Conservation (phyloP, 2,797 vertebrate species). For the Glyptemys insculpta region DNA sequence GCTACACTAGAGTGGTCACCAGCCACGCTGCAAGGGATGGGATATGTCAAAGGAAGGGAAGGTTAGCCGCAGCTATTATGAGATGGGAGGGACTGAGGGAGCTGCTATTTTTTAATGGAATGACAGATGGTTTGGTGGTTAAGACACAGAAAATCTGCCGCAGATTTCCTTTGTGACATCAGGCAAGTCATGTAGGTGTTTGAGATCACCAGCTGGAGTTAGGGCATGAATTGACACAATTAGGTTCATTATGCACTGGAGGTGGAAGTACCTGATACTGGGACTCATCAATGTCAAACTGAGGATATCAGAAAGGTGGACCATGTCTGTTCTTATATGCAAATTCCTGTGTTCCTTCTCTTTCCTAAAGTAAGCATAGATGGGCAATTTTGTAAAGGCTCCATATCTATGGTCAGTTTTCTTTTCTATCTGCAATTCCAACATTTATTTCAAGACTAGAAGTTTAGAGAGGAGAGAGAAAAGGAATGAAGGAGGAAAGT, state of each 20-base stretch:
- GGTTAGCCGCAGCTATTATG: slow-evolving; percentile 56
- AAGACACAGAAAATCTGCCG: slow-evolving; percentile 32
- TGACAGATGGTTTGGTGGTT: slow-evolving; percentile 41
- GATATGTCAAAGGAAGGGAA: slow-evolving; percentile 15
- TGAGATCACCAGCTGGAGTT: background rate
- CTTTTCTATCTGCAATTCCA: slow-evolving; percentile 9
- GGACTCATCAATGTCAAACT: background rate
- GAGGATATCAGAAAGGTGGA: background rate
- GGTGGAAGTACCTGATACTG: background rate
- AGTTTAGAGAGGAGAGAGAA: background rate
- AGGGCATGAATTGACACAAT: background rate
- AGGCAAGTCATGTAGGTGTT: background rate
- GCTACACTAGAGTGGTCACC: slow-evolving; percentile 51
- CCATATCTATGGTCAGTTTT: background rate
- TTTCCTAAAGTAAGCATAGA: slow-evolving; percentile 46
- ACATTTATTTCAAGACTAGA: background rate
- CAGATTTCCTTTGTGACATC: slow-evolving; percentile 21
- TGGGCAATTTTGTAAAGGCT: background rate
- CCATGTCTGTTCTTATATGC: background rate
- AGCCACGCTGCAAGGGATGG: slow-evolving; percentile 24
- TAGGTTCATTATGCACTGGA: too few species aligned
- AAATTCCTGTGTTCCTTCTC: slow-evolving; percentile 14
- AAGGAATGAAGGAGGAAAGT: background rate
- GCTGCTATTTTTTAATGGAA: slow-evolving; percentile 38
- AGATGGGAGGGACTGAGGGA: slow-evolving; percentile 18